Conservation (phyloP, 2,113 vertebrate species). For the Apodemus speciosus region DNA sequence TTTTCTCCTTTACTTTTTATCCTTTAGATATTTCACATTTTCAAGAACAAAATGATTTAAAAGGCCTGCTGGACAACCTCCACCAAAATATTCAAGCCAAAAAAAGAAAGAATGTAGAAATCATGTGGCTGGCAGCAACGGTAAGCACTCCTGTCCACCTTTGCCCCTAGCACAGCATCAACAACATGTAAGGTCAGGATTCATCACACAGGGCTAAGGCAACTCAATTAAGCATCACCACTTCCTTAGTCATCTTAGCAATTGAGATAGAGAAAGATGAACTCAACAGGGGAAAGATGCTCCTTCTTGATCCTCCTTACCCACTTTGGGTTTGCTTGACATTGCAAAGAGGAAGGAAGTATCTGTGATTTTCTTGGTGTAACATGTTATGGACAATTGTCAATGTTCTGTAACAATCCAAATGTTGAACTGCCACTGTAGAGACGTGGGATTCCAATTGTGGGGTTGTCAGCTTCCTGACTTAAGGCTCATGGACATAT, state of each 20-base stretch:
- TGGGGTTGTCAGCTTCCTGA: background rate
- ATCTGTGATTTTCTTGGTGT: background rate
- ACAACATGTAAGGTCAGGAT: no score
- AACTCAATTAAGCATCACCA: no score
- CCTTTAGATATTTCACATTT: constrained; percentile 93
- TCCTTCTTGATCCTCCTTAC: background rate
- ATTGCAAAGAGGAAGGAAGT: background rate
- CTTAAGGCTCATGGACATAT: constrained; percentile 36
- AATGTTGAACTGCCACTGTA: background rate
- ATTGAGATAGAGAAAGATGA: background rate
- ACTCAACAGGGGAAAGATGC: background rate
- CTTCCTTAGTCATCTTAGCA: background rate
- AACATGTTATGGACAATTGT: background rate
- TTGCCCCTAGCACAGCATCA: rapidly evolving
- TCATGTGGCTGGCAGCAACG: constrained; percentile 95
- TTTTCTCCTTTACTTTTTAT: background rate
- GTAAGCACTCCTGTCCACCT: constrained; percentile 83
- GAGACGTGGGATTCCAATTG: background rate
- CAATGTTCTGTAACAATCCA: background rate
- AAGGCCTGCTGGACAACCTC: constrained; percentile 95
- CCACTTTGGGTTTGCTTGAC: background rate
- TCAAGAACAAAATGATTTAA: constrained; percentile 95
- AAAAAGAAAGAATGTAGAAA: constrained; percentile 98
- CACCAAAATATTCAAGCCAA: constrained; percentile 96
- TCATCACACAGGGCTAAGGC: rapidly evolving